Conservation (phyloP, 2,888 invertebrate species). For the Mantis religiosa region DNA sequence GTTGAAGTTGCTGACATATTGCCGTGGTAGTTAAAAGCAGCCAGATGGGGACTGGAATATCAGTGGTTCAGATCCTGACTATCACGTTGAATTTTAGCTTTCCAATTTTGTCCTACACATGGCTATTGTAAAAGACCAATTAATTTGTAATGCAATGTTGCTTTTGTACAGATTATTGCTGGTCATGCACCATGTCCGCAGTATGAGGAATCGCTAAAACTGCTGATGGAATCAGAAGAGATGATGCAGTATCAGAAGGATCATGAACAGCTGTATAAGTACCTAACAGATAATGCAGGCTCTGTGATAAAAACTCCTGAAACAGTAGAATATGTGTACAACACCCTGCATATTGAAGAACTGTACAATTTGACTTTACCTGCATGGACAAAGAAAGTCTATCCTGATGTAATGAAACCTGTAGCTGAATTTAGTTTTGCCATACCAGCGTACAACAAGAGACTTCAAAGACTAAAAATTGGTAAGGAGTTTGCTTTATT, state of each 20-base stretch:
- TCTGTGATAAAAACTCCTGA: conserved; percentile 51
- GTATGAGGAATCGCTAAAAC: conserved; percentile 55
- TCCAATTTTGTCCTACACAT: no score
- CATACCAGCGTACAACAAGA: conserved; percentile 41
- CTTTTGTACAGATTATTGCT: conserved; percentile 42
- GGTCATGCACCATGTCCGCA: conserved; percentile 63
- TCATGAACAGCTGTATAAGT: conserved; percentile 60
- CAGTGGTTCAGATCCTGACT: no score
- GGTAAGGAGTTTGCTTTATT: conserved; percentile 36
- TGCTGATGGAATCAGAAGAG: conserved; percentile 49
- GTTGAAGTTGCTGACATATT: no score
- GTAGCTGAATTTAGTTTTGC: conserved; percentile 58
- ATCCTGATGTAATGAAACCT: conserved; percentile 58
- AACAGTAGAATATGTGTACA: conserved; percentile 59
- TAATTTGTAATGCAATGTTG: no score
- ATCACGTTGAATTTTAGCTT: no score
- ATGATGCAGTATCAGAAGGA: conserved; percentile 54
- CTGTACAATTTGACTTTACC: conserved; percentile 61
- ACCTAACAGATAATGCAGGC: conserved; percentile 63
- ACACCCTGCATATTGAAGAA: conserved; percentile 60
- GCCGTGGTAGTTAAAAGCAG: no score
- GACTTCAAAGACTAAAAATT: conserved; percentile 44
- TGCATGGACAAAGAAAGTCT: conserved; percentile 63
- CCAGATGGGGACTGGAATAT: no score
- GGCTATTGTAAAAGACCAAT: no score